These are phyloP conservation scores for Andrena bicolor DNA, from an alignment of 2,888 invertebrate genomes.

Conservation along the genomic window DNA sequence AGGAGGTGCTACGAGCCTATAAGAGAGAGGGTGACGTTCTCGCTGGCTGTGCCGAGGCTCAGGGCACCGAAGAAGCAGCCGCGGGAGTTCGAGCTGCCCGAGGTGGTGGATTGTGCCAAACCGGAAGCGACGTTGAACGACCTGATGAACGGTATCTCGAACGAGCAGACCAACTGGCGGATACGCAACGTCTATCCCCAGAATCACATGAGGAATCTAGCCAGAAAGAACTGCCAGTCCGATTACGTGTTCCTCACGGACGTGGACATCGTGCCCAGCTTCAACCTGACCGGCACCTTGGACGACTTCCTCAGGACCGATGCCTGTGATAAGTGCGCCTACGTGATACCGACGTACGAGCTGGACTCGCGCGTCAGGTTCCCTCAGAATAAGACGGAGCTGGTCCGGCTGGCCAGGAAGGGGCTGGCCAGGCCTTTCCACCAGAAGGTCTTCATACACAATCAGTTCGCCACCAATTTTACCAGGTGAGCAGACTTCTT, in stretches of 20 bases:
- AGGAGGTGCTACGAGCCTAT: slow-evolving; percentile 91
- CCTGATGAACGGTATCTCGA: slow-evolving; percentile 87
- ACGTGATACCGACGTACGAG: slow-evolving; percentile 96
- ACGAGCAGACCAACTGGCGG: slow-evolving; percentile 90
- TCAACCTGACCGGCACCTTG: slow-evolving; percentile 89
- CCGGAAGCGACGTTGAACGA: slow-evolving; percentile 88
- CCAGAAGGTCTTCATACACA: slow-evolving; percentile 96
- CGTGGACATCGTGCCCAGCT: slow-evolving; percentile 94
- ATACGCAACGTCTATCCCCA: slow-evolving; percentile 93
- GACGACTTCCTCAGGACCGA: slow-evolving; percentile 89
- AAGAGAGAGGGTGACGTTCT: slow-evolving; percentile 91
- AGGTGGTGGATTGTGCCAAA: slow-evolving; percentile 88
- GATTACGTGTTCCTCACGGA: slow-evolving; percentile 94
- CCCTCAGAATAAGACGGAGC: slow-evolving; percentile 92
- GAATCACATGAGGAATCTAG: slow-evolving; percentile 95
- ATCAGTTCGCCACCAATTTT: slow-evolving; percentile 96
- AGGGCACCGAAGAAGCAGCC: slow-evolving; percentile 84
- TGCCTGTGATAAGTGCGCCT: slow-evolving; percentile 91
- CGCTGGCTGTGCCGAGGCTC: slow-evolving; percentile 90
- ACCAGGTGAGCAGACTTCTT: slow-evolving; percentile 87
- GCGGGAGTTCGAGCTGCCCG: slow-evolving; percentile 74
- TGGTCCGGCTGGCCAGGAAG: slow-evolving; percentile 91
- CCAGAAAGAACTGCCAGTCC: slow-evolving; percentile 93
- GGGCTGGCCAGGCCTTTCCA: slow-evolving; percentile 95
- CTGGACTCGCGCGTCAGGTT: slow-evolving; percentile 92